Evolutionary conservation across 1,140 invertebrate genomes (phyloP), one percentile per base, ranked within the genome.

Genomic region (Steinernema feltiae): DNA sequence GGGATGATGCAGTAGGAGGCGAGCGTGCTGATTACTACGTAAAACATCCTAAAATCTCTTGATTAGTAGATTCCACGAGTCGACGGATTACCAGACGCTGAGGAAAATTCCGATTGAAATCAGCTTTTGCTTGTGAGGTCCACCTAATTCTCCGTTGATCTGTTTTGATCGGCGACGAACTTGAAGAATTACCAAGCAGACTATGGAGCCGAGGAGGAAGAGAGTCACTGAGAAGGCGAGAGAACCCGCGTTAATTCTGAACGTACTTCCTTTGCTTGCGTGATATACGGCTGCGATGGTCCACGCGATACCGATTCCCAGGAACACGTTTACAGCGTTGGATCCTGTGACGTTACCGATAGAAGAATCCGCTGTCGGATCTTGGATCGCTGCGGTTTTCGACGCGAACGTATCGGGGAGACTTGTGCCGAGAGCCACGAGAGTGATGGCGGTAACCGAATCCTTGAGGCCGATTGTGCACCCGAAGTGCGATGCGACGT

Each of bases 381-480:
- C 96, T 86, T 97, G 94, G 76, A 94, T 91, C 30, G 97, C 95
- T 46, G 97, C 95, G 72, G 97, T 93, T 90, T 98, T 98, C 85
- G 94, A 97, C 72, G 97, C 96, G 88, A 99, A 99, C 71, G 95
- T 98, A 89, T 99, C 82, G 30, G 83, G 83, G 69, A 84, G 46
- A 75, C 81, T 83, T 1, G 83, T 84, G 32, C 83, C 83, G 70
- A 84, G 71, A 31, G 83, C 83, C 0, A 84, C 83, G 86, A 99
- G 95, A 12, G 93, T 91, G 80, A 99, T 94, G 73, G 96, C 96
- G 63, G 95, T 98, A 32, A 99, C 93, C 1, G 93, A 91, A 87
- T 98, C 95, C 87, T 94, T 93, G 77, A 99, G 91, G 48, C 95
- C 95, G 30, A 98, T 90, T n/a, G 93, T 97, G 86, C 95, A 98